Evolutionary conservation across 2,113 vertebrate species (phyloP).

Genomic region (Callorhinus ursinus): DNA sequence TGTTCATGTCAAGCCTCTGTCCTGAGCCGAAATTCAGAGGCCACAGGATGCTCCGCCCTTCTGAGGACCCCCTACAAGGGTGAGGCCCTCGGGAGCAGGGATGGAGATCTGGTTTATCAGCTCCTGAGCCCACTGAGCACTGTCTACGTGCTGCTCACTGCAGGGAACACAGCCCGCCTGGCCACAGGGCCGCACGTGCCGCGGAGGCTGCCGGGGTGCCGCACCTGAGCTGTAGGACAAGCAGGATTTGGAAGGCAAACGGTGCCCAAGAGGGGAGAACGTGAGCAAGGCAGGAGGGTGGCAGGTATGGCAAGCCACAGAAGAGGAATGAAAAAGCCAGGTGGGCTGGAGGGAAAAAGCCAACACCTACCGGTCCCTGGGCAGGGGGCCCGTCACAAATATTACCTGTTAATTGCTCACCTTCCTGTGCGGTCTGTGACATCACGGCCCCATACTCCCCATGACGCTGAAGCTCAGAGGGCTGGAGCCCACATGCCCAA

Average conservation of each 20-base stretch:
- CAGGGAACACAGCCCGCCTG: fast-evolving
- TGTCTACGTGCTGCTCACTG: fast-evolving
- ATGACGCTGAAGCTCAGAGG: not conserved
- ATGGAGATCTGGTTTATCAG: fast-evolving
- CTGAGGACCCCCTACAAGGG: too few species aligned
- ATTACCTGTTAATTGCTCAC: fast-evolving
- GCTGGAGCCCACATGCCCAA: fast-evolving
- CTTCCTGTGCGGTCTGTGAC: not conserved
- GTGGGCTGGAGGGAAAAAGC: not conserved
- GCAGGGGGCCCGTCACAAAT: not conserved
- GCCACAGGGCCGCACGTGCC: fast-evolving
- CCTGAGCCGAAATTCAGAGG: not conserved
- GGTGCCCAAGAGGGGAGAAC: fast-evolving
- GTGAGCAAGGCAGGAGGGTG: fast-evolving
- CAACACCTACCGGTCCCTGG: fast-evolving
- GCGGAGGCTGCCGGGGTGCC: fast-evolving
- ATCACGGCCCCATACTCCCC: fast-evolving
- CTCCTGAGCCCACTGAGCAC: fast-evolving
- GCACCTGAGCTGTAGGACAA: fast-evolving
- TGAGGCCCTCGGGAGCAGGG: fast-evolving
- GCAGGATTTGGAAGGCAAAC: not conserved
- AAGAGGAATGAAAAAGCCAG: not conserved
- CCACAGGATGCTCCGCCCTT: not conserved
- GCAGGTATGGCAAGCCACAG: fast-evolving
- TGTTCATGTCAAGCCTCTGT: not conserved